Base-by-base conservation (phyloP, 2,797 vertebrate genomes). In the Acipenser transmontanus region DNA sequence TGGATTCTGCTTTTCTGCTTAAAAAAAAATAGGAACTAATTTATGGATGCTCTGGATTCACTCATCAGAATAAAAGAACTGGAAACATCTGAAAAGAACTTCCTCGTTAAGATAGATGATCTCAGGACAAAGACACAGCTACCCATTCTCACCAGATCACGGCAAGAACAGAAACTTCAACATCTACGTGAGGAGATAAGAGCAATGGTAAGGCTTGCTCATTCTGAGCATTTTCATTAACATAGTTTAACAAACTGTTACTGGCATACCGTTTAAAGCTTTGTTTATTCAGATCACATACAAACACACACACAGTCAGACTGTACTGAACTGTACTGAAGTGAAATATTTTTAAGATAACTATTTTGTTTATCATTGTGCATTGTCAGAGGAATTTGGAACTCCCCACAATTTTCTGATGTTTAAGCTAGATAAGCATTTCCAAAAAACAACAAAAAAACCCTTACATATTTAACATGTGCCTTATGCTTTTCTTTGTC, bases 161-260 rank as follows among this genome's bases (percentile, higher is more conserved):
- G 78, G 50, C 82, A 81, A 72, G 90, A 88, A 81, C 83, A 87
- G 76, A 88, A 84, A 73, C 85, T 92, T 66, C 72, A 59, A 66
- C 64, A 49, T 12, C 70, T 93, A 77, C 86, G 62, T 67, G 76
- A 74, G 12, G 85, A 91, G 70, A 81, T 94, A 65, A 78, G 73
- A 70, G 73, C 5, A 49, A 81, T 84, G 86, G 88, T 90, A 73
- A 83, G 69, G n/a, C 34, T 34, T 34, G 34, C 34, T 34, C 34
- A 34, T 34, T 34, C 34, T 34, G 2, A 34, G 34, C 2, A 4
- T 3, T 34, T 34, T 34, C 34, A 34, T 34, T 34, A 34, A 34
- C 34, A 34, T 34, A 34, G 34, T 34, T 34, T 34, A 34, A 34
- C 34, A 50, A 56, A 9, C 68, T 85, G 85, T 84, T 70, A 61